Evolutionary conservation across 2,113 vertebrate species (phyloP).

Genomic region (Canis aureus): DNA sequence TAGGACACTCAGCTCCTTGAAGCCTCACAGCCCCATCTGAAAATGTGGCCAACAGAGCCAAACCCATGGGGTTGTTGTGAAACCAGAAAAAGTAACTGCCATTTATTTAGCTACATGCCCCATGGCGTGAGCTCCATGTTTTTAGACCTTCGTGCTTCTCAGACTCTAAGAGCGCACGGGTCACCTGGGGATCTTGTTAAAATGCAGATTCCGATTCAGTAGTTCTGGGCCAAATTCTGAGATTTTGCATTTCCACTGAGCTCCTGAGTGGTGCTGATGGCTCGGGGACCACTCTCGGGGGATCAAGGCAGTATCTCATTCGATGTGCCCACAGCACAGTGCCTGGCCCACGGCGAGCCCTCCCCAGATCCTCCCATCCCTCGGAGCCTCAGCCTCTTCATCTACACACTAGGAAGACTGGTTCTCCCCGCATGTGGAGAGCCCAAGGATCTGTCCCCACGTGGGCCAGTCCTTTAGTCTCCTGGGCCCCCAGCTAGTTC

Average conservation of each 20-base stretch:
- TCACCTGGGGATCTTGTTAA: not conserved
- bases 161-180: fast-evolving
- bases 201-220: not conserved
- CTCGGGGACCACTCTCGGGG: fast-evolving
- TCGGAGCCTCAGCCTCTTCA: not conserved
- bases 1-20: not conserved
- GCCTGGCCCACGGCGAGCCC: fast-evolving
- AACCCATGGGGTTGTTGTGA: fast-evolving
- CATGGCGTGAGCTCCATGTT: fast-evolving
- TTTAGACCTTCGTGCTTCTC: not conserved
- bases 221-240: not conserved
- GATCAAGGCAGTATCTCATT: not conserved
- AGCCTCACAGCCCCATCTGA: not conserved
- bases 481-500: too few species aligned
- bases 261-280: not conserved
- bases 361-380: too few species aligned
- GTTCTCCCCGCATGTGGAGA: not conserved
- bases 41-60: not conserved
- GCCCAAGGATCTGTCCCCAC: not conserved
- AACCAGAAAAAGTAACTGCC: not conserved
- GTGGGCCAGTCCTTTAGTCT: not conserved
- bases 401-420: not conserved
- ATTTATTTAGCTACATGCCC: not conserved
- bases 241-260: not conserved
- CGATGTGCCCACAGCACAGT: not conserved